Conservation (phyloP, 2,113 vertebrate genomes). For the Calypte anna region DNA sequence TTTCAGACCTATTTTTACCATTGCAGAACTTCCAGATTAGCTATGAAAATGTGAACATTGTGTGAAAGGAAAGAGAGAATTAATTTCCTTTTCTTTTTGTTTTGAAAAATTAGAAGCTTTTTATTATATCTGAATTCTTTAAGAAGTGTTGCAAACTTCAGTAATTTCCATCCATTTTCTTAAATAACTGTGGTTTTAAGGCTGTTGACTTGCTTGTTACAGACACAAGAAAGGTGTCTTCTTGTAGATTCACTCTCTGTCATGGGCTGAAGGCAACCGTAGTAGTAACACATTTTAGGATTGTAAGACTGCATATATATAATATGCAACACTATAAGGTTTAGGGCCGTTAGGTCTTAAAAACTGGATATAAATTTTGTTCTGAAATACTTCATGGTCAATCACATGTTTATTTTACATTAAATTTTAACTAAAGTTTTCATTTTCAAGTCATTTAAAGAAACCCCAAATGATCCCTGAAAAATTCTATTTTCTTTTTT, state of each 20-base stretch:
- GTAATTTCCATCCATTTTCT: conserved; percentile 20
- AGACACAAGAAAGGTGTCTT: background rate
- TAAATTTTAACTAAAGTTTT: background rate
- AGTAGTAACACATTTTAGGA: conserved; percentile 19
- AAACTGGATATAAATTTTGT: background rate
- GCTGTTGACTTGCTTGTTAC: background rate
- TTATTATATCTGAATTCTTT: background rate
- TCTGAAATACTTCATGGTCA: conserved; percentile 35
- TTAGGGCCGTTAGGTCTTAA: background rate
- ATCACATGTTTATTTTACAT: background rate
- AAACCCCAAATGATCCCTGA: background rate
- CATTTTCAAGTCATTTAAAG: background rate
- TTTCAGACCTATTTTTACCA: background rate
- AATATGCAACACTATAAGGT: conserved; percentile 16
- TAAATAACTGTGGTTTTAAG: background rate
- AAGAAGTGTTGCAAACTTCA: background rate
- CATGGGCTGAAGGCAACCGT: conserved; percentile 1
- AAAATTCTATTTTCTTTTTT: background rate
- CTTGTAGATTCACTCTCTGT: background rate
- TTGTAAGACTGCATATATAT: conserved; percentile 17
- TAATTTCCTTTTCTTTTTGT: background rate
- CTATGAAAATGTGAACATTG: background rate
- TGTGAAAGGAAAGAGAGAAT: background rate
- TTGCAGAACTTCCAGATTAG: background rate
- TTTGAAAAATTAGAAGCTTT: background rate